Base-by-base conservation (phyloP, 2,888 invertebrate genomes). In the Melieria crassipennis region DNA sequence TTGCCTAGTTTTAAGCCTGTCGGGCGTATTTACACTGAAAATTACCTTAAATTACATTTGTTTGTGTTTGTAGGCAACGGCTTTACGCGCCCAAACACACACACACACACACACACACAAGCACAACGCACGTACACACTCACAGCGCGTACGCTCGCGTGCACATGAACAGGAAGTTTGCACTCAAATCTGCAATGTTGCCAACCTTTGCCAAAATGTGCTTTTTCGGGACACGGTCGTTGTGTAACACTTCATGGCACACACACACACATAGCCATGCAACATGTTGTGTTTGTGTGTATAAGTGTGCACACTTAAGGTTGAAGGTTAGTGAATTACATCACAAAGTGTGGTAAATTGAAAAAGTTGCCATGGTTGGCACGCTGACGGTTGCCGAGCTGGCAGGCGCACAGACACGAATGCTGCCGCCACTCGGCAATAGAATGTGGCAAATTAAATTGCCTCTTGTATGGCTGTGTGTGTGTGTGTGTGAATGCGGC, bases 11-110 rank as follows among this genome's bases (percentile, higher is more conserved):
- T 16, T 16, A 16, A 16, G 16, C 16, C 16, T 16, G 16, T 16
- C 16, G 16, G 1, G 76, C 76, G 75, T 76, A 76, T 74, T 74
- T 80, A 75, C 77, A 79, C 76, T 74, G 77, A 73, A 80, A 82
- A 82, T 81, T 81, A 81, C 83, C 78, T 81, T 81, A 82, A 83
- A 83, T 82, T 83, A 79, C 82, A 7, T 52, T 52, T n/a, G 9
- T 13, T 52, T 52, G 11, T 3, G 16, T 16, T 16, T 16, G 16
- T 16, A 16, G 16, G 16, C 16, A 16, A 16, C 16, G 16, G 16
- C 16, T 16, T 16, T 16, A 16, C 16, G 13, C 10, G 13, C 52
- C 4, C 10, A 7, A 52, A 52, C 4, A 50, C 11, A 50, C 50
- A 50, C 50, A 52, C 4, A 50, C 11, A 50, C 50, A 50, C 50